phyloP scores from a whole-genome alignment of 2,888 invertebrate species.

The Hydrotaea diabolus region DNA sequence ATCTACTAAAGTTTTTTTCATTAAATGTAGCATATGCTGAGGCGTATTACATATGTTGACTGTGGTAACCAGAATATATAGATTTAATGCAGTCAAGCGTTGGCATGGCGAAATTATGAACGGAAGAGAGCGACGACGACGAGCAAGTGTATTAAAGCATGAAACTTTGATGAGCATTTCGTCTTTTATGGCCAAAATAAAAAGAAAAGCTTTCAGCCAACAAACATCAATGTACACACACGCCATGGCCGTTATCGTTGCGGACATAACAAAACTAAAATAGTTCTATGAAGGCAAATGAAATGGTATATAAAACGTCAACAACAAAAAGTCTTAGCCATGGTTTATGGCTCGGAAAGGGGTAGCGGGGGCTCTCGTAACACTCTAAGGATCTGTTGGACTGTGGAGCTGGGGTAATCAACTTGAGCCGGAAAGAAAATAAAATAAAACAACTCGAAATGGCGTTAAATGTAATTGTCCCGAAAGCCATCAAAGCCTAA shows the following conservation, averaged over 20 bases:
- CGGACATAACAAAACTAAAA: slow-evolving; percentile 16
- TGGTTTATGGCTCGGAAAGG: neutral
- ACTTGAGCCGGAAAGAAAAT: slow-evolving; percentile 7
- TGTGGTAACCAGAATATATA: slow-evolving; percentile 35
- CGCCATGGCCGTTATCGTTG: neutral
- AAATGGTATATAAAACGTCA: slow-evolving; percentile 1
- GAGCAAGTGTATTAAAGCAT: slow-evolving; percentile 68
- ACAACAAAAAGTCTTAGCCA: neutral
- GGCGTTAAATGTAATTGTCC: slow-evolving; percentile 67
- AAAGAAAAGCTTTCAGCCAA: slow-evolving; percentile 9
- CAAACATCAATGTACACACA: neutral
- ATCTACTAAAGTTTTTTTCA: slow-evolving; percentile 42
- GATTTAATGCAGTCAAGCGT: slow-evolving; percentile 69
- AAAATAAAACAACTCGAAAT: slow-evolving; percentile 48
- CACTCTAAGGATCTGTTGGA: neutral
- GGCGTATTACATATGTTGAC: slow-evolving; percentile 65
- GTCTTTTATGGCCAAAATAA: slow-evolving; percentile 63
- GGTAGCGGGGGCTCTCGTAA: neutral
- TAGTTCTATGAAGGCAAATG: slow-evolving; percentile 46
- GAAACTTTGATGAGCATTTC: slow-evolving; percentile 65
- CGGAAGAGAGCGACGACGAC: neutral
- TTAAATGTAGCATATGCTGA: slow-evolving; percentile 69
- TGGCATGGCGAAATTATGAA: slow-evolving; percentile 66
- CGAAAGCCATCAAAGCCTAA: slow-evolving; percentile 53
- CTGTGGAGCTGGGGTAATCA: slow-evolving; percentile 33